A percentile compares a stretch with the other conserved stretches of the same genome.
These are phyloP conservation scores for Corythaeola cristata DNA, from an alignment of 2,113 vertebrate species.

Conservation along the genomic window DNA sequence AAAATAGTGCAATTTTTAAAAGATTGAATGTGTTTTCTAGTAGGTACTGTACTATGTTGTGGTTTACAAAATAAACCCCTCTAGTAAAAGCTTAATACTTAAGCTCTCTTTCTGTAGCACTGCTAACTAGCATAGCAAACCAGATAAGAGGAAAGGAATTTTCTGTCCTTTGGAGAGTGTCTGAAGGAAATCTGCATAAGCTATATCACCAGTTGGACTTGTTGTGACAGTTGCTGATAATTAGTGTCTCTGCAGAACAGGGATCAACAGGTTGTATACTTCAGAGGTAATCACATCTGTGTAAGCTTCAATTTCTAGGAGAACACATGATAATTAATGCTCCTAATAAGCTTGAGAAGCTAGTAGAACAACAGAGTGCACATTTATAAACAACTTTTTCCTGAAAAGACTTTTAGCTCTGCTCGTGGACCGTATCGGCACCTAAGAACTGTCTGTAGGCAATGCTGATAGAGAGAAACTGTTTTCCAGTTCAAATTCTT, in stretches of 20 bases:
- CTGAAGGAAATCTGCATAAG: not conserved
- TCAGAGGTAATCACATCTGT: slow-evolving; percentile 1
- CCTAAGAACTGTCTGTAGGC: not conserved
- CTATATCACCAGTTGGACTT: not conserved
- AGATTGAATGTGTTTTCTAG: not conserved
- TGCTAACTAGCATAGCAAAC: not conserved
- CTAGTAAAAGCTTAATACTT: not conserved
- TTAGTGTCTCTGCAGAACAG: slow-evolving; percentile 28
- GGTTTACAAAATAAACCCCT: not conserved
- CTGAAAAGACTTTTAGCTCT: not conserved
- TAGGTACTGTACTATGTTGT: not conserved
- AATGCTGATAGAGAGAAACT: not conserved
- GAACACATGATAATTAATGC: not conserved
- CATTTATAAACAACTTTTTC: not conserved
- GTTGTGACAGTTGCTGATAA: not conserved
- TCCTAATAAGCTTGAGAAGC: not conserved
- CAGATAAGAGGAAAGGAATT: not conserved
- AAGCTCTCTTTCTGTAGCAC: not conserved
- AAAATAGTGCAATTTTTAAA: not conserved
- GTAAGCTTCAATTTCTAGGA: not conserved
- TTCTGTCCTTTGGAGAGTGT: not conserved
- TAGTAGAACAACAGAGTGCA: not conserved
- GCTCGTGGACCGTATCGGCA: not conserved
- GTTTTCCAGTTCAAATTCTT: not conserved
- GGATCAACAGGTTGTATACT: not conserved